phyloP scores from a whole-genome alignment of 2,113 vertebrate genomes.

The Sigmodon hispidus region DNA sequence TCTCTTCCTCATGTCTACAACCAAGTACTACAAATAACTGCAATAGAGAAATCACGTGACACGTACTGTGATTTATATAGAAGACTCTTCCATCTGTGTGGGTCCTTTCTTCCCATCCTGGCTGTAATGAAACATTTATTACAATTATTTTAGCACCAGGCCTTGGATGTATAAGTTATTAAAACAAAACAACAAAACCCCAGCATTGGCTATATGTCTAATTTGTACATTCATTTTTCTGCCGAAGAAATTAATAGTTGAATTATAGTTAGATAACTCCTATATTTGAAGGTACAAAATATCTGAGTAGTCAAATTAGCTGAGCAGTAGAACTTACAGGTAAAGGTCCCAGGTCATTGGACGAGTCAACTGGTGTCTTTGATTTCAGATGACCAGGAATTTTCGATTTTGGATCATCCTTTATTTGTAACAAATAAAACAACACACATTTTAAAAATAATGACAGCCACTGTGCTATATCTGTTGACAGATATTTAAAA shows the following conservation, averaged over 20 bases:
- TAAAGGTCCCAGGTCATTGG: slow-evolving; percentile 91
- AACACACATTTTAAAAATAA: slow-evolving; percentile 67
- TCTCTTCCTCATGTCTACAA: slow-evolving; percentile 44
- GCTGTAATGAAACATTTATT: slow-evolving; percentile 84
- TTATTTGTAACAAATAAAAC: slow-evolving; percentile 72
- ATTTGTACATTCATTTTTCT: neutral
- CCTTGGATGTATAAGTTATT: neutral
- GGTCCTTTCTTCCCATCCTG: slow-evolving; percentile 97
- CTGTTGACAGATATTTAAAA: slow-evolving; percentile 1
- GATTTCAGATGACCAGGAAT: slow-evolving; percentile 89
- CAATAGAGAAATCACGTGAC: neutral
- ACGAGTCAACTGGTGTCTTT: slow-evolving; percentile 89
- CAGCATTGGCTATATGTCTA: neutral
- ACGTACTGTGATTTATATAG: slow-evolving; percentile 98
- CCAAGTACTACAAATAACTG: neutral
- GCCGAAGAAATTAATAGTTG: neutral
- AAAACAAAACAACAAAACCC: neutral
- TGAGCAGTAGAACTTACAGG: slow-evolving; percentile 87
- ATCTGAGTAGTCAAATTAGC: neutral
- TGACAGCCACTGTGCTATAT: neutral
- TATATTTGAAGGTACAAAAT: neutral
- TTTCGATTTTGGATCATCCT: slow-evolving; percentile 96
- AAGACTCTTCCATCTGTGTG: slow-evolving; percentile 96
- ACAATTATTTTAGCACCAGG: slow-evolving; percentile 40
- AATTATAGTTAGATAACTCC: neutral